phyloP scores from a whole-genome alignment of 2,113 vertebrate species.

The Orientallactaga bullata region DNA sequence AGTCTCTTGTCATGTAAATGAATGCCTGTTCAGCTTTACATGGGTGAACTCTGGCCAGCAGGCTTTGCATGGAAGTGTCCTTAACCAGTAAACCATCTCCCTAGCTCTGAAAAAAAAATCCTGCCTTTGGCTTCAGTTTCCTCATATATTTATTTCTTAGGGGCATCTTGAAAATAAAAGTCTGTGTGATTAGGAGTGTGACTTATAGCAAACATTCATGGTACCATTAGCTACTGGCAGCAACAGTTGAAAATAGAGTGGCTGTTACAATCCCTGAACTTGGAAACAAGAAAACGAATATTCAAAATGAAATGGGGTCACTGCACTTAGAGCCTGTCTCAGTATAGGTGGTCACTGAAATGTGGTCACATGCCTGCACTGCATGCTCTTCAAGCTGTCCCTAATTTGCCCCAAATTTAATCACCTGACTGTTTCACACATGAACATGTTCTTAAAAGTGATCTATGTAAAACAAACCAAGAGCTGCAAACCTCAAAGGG shows the following conservation, averaged over 20 bases:
- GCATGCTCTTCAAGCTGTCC: not conserved
- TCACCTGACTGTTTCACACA: not conserved
- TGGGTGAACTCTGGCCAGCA: no score
- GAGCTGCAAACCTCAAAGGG: conserved; percentile 32
- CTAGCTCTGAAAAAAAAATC: not conserved
- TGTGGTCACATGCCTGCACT: not conserved
- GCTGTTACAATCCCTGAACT: not conserved
- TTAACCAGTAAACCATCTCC: no score
- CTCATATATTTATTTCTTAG: not conserved
- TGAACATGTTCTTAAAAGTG: conserved; percentile 33
- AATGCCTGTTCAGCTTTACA: not conserved
- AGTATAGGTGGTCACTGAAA: not conserved
- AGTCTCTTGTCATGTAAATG: no score
- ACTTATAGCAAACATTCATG: not conserved
- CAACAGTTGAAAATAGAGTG: conserved; percentile 31
- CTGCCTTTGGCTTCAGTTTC: not conserved
- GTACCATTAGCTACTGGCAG: not conserved
- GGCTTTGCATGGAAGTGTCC: no score
- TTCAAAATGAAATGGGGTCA: conserved; percentile 33
- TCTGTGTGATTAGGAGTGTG: not conserved
- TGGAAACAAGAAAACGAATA: conserved; percentile 45
- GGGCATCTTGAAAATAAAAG: conserved; percentile 50
- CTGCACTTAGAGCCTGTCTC: not conserved
- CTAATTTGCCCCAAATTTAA: conserved; percentile 26
- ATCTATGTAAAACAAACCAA: conserved; percentile 39